These are phyloP conservation scores for Xenopus petersii DNA, from an alignment of 2,797 vertebrate species.

Conservation along the genomic window DNA sequence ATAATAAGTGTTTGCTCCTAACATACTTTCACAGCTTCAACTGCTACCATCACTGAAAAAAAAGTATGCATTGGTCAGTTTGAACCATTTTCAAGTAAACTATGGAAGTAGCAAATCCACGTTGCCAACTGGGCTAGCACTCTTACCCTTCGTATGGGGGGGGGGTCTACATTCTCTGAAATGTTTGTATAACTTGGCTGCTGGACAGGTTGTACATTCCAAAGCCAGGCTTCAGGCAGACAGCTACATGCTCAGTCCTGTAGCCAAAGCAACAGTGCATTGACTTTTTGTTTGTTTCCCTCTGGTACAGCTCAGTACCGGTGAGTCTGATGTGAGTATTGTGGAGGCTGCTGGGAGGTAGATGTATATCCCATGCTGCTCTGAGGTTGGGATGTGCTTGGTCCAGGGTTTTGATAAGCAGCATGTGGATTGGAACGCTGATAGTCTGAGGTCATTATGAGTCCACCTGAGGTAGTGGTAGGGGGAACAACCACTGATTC, in stretches of 20 bases:
- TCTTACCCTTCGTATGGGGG: constrained; percentile 64
- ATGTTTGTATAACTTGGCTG: constrained; percentile 64
- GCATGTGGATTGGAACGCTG: constrained; percentile 99
- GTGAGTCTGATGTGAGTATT: constrained; percentile 97
- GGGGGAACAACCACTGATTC: too few relatives aligned
- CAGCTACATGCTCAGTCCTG: constrained; percentile 60
- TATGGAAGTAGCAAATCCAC: constrained; percentile 79
- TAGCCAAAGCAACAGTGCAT: constrained; percentile 65
- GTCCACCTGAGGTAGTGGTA: too few relatives aligned
- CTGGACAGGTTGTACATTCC: constrained; percentile 67
- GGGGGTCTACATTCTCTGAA: constrained; percentile 60
- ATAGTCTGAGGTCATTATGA: too few relatives aligned
- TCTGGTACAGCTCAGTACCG: constrained; percentile 85
- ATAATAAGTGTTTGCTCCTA: constrained; percentile 74
- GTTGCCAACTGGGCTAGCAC: constrained; percentile 77
- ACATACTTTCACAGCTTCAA: constrained; percentile 78
- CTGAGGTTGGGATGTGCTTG: constrained; percentile 98
- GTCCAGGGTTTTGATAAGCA: constrained; percentile 99
- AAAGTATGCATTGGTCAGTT: constrained; percentile 67
- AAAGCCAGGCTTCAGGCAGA: constrained; percentile 61
- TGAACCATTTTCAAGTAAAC: constrained; percentile 79
- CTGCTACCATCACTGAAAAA: constrained; percentile 75
- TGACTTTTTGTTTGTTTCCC: constrained; percentile 46
- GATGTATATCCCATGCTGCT: constrained; percentile 99
- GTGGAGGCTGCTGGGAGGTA: constrained; percentile 99